phyloP scores from a whole-genome alignment of 2,113 vertebrate species.

The Labeo catla region DNA sequence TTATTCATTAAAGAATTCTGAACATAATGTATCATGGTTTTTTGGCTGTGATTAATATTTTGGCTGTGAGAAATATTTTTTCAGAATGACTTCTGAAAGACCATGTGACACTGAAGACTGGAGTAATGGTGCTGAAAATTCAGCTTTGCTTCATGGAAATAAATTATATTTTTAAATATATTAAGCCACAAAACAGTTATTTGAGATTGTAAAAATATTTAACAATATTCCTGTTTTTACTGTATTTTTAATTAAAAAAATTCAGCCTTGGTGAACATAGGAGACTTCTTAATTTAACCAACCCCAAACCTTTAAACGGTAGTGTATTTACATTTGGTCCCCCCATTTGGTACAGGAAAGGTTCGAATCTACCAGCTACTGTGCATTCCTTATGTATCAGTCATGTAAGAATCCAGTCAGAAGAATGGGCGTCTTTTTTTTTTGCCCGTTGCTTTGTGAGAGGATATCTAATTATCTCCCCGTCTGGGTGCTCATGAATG shows the following conservation, averaged over 20 bases:
- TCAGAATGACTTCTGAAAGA: not conserved
- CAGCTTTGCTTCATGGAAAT: not conserved
- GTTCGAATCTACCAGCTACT: conserved; percentile 2
- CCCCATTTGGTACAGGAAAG: no score
- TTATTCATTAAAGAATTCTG: not conserved
- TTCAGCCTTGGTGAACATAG: not conserved
- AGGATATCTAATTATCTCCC: conserved; percentile 59
- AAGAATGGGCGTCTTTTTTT: conserved; percentile 46
- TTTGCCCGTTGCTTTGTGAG: conserved; percentile 31
- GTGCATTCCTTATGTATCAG: conserved; percentile 64
- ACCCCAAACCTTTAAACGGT: not conserved
- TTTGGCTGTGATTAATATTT: no score
- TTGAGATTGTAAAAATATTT: not conserved
- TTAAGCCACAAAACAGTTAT: not conserved
- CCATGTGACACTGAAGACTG: not conserved
- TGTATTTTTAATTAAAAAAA: no score
- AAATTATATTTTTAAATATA: not conserved
- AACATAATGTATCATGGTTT: not conserved
- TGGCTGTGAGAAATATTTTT: no score
- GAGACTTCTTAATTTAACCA: not conserved
- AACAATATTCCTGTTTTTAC: no score
- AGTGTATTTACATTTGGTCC: not conserved
- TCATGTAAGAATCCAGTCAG: conserved; percentile 42
- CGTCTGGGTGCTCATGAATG: conserved; percentile 52
- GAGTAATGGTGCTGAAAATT: not conserved